A percentile compares a stretch with the other conserved stretches of the same genome.
phyloP scores from a whole-genome alignment of 2,888 invertebrate genomes.

The Leucophenga montana region DNA sequence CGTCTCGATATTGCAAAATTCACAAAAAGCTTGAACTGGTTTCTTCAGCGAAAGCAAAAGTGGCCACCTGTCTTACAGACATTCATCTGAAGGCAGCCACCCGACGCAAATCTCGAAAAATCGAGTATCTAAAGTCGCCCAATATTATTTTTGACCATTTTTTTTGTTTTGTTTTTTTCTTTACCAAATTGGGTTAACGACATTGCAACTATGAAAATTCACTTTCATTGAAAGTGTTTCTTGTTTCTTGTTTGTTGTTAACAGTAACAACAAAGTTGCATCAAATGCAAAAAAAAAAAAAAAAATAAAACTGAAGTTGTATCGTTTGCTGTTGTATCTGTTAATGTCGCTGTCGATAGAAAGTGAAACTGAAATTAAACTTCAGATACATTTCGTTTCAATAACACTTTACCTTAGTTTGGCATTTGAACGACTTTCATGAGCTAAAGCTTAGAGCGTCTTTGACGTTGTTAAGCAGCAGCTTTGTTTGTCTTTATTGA shows the following conservation, averaged over 20 bases:
- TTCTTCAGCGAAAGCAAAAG: constrained; percentile 62
- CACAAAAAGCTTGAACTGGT: constrained; percentile 27
- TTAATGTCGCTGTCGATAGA: not conserved
- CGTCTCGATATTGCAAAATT: constrained; percentile 20
- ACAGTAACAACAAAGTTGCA: not conserved
- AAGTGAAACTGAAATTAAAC: constrained; percentile 22
- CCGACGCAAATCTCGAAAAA: too few relatives aligned
- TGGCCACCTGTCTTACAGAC: constrained; percentile 56
- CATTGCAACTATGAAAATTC: constrained; percentile 59
- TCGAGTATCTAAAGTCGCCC: not conserved
- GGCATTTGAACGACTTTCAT: not conserved
- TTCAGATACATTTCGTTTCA: not conserved
- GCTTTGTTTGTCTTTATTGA: too few relatives aligned
- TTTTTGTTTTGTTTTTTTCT: constrained; percentile 1
- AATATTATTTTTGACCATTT: not conserved
- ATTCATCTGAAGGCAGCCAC: not conserved
- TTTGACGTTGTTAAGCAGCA: too few relatives aligned
- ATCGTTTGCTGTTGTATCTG: too few relatives aligned
- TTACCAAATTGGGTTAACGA: constrained; percentile 66
- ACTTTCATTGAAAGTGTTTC: constrained; percentile 60
- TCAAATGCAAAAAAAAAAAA: constrained; percentile 12
- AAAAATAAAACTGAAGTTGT: not conserved
- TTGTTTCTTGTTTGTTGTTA: not conserved
- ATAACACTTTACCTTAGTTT: not conserved
- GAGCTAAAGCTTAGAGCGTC: too few relatives aligned